Conservation (phyloP, 2,888 invertebrate species). For the Helicoverpa assulta region DNA sequence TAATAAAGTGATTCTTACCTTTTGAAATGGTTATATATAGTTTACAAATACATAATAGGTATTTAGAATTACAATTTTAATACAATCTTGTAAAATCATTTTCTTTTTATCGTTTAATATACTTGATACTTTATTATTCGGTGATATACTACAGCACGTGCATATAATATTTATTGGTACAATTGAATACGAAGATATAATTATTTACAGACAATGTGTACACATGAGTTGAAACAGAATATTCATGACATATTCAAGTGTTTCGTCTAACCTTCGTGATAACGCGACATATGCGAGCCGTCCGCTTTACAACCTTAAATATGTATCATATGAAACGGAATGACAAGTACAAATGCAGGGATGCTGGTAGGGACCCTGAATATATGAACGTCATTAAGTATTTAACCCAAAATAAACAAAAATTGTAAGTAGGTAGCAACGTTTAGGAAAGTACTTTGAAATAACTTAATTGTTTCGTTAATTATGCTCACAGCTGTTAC, state of each 20-base stretch:
- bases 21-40: neutral
- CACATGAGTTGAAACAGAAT: slow-evolving; percentile 18
- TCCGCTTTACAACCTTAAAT: slow-evolving; percentile 22
- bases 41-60: too few relatives aligned
- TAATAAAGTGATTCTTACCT: neutral
- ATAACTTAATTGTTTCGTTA: slow-evolving; percentile 13
- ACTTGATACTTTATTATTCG: neutral
- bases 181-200: slow-evolving; percentile 6
- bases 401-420: slow-evolving; percentile 14
- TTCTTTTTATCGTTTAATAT: neutral
- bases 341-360: slow-evolving; percentile 27
- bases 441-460: neutral
- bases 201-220: slow-evolving; percentile 18
- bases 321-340: slow-evolving; percentile 18
- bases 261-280: slow-evolving; percentile 15
- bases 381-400: neutral
- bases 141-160: neutral
- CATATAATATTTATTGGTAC: neutral
- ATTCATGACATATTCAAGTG: slow-evolving; percentile 16
- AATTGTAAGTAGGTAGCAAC: neutral
- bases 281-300: slow-evolving; percentile 1
- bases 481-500: slow-evolving; percentile 17
- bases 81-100: slow-evolving; percentile 10
- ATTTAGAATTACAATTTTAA: neutral
- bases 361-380: too few relatives aligned